Conservation (phyloP, 2,888 invertebrate species). For the Drosophila formosana region DNA sequence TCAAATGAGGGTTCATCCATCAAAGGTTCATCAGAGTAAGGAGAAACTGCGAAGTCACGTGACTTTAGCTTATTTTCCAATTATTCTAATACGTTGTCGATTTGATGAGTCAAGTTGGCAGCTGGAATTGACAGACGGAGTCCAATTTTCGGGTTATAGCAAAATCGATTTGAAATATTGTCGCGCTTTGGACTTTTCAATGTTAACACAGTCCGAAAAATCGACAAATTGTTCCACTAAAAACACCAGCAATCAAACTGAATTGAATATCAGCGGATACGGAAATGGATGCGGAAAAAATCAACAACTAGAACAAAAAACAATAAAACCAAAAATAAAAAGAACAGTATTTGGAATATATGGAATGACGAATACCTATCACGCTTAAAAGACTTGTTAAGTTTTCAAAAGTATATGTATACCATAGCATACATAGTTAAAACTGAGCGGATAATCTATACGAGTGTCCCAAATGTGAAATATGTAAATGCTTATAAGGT, state of each 20-base stretch:
- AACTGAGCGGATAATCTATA: too few relatives aligned
- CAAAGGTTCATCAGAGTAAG: not conserved
- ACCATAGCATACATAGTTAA: too few relatives aligned
- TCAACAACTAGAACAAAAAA: slow-evolving; percentile 39
- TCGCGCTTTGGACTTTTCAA: slow-evolving; percentile 59
- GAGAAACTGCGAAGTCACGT: slow-evolving; percentile 45
- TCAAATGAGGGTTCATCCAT: slow-evolving; percentile 15
- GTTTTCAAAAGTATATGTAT: not conserved
- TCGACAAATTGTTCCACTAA: slow-evolving; percentile 72
- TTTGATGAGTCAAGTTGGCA: slow-evolving; percentile 43
- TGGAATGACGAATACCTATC: not conserved
- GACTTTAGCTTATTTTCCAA: slow-evolving; percentile 41
- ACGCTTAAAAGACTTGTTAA: not conserved
- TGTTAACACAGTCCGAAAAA: slow-evolving; percentile 74
- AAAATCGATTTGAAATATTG: slow-evolving; percentile 67
- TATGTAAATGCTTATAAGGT: too few relatives aligned
- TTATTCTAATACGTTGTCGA: slow-evolving; percentile 51
- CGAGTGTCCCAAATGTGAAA: too few relatives aligned
- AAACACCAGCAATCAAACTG: slow-evolving; percentile 79
- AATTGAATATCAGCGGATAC: slow-evolving; percentile 82
- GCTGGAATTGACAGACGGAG: slow-evolving; percentile 30
- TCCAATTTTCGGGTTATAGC: slow-evolving; percentile 8
- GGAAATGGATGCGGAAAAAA: slow-evolving; percentile 62
- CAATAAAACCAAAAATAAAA: slow-evolving; percentile 20
- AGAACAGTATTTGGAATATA: slow-evolving; percentile 5